phyloP scores from a whole-genome alignment of 2,113 vertebrate genomes.

The Clinocottus analis region DNA sequence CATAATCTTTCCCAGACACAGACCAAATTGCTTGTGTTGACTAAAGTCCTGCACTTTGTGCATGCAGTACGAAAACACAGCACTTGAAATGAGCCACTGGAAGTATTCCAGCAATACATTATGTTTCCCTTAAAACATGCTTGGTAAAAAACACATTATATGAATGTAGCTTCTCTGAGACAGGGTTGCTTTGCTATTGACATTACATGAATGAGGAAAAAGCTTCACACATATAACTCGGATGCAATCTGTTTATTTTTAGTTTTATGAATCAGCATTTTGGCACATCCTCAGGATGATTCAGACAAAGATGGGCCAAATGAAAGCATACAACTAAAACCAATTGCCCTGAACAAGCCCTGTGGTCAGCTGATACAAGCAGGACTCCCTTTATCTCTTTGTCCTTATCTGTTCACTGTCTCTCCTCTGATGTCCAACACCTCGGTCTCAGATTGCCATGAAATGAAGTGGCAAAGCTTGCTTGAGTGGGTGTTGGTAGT shows the following conservation, averaged over 20 bases:
- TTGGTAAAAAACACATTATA: slow-evolving; percentile 3
- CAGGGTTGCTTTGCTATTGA: not conserved
- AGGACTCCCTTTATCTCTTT: not conserved
- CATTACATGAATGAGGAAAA: not conserved
- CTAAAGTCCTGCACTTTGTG: not conserved
- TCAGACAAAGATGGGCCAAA: slow-evolving; percentile 1
- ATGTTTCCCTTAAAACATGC: not conserved
- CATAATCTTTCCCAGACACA: not conserved
- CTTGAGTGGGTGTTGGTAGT: slow-evolving; percentile 3
- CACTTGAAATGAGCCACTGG: not conserved
- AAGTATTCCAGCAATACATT: not conserved
- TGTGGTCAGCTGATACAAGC: not conserved
- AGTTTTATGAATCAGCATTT: not conserved
- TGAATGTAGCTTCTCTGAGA: not conserved
- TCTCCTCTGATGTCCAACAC: slow-evolving; percentile 44
- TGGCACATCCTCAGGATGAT: slow-evolving; percentile 9
- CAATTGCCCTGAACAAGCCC: not conserved
- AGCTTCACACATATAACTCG: not conserved
- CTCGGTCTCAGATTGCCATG: slow-evolving; percentile 12
- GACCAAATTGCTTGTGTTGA: not conserved
- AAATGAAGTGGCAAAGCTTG: slow-evolving; percentile 28
- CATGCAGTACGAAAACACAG: not conserved
- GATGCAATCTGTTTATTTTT: slow-evolving; percentile 14
- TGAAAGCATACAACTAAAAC: not conserved
- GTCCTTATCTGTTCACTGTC: not conserved